Evolutionary conservation across 2,797 vertebrate genomes (phyloP).

Genomic region (Lagodon rhomboides): DNA sequence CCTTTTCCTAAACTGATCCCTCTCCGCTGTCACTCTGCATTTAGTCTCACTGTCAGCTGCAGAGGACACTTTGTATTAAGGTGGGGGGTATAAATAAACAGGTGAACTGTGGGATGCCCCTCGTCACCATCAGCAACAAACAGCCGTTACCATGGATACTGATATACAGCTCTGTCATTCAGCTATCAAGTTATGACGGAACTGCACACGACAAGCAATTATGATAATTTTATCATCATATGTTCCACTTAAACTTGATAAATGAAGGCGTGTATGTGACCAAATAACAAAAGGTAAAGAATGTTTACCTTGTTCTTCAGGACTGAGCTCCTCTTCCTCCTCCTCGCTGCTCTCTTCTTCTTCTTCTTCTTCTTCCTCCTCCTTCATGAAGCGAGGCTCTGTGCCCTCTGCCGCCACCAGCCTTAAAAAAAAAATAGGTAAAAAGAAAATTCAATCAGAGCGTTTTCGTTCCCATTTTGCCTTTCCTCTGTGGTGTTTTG

Average conservation of each 20-base stretch:
- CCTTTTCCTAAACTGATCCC: conserved; percentile 31
- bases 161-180: not conserved
- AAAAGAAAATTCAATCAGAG: not conserved
- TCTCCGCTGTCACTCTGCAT: conserved; percentile 24
- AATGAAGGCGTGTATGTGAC: not conserved
- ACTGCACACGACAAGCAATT: not conserved
- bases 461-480: not conserved
- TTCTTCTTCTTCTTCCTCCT: conserved; percentile 77
- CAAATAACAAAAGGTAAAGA: not conserved
- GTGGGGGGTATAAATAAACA: conserved; percentile 34
- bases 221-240: not conserved
- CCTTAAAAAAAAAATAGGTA: conserved; percentile 74
- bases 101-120: not conserved
- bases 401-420: conserved; percentile 90
- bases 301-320: conserved; percentile 91
- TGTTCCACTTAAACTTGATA: not conserved
- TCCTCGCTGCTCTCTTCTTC: conserved; percentile 93
- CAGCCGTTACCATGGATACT: not conserved
- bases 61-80: conserved; percentile 27
- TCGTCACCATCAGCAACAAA: not conserved
- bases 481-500: not conserved
- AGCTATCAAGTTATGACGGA: not conserved
- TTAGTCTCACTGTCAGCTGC: conserved; percentile 23
- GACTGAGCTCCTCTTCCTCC: conserved; percentile 92
- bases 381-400: conserved; percentile 87